Evolutionary conservation across 2,113 vertebrate species (phyloP), one percentile per base, ranked within the genome.

Genomic region (Lophochroa leadbeateri): DNA sequence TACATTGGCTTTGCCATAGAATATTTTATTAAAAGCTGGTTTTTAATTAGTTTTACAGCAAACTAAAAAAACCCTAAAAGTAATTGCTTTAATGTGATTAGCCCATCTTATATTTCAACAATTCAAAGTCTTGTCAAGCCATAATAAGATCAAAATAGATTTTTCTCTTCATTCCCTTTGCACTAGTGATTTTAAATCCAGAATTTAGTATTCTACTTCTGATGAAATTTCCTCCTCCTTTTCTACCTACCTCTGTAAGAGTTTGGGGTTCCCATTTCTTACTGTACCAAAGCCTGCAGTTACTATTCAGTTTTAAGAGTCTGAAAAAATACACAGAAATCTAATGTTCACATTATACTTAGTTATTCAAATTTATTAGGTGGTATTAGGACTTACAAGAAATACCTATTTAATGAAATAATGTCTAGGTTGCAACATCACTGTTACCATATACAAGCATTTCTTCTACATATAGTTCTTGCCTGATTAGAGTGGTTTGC

Each of bases 121-220:
- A 94, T 96, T 81, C 63, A 94, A 83, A 95, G 43, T 70, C 72
- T 86, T 83, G 78, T 92, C 63, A 70, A 93, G 71, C 10, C 70
- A 70, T 88, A 95, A 93, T 88, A 92, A 83, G n/a, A 94, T 93
- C 64, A 92, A 93, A 95, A 96, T 91, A 92, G 63, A 96, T 87
- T 95, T 95, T 82, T 85, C 47, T 90, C 44, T 55, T 91, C 53
- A 27, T 82, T 86, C 35, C 29, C 23, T 83, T 83, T 89, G 41
- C 11, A 83, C 25, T 31, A 82, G 41, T 60, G 35, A 79, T 74
- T 85, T 94, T 78, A 91, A 93, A 69, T 67, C 44, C 69, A 94
- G 46, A 90, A 83, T 3, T 53, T 37, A 47, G 29, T 49, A 74
- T 44, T 61, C 14, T 47, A n/a, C 25, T 81, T 47, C 29, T 50